Conservation (phyloP, 1,140 invertebrate species). For the Arion vulgaris region DNA sequence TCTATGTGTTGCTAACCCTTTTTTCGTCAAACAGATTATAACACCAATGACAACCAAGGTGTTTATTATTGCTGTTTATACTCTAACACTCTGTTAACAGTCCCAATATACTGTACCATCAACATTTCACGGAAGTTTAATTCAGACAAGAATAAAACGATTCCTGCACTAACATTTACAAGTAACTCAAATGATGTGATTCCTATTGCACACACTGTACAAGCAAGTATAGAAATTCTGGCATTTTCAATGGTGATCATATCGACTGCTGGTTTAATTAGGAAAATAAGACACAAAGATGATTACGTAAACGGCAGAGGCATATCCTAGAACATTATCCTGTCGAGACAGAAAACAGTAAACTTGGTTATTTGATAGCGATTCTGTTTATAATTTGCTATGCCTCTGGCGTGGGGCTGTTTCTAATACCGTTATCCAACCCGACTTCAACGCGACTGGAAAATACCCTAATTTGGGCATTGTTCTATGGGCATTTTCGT, state of each 20-base stretch:
- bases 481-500: background rate
- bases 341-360: background rate
- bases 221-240: background rate
- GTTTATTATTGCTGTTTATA: background rate
- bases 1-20: background rate
- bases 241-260: background rate
- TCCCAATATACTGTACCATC: background rate
- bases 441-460: background rate
- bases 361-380: background rate
- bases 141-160: too few relatives aligned
- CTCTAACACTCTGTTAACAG: background rate
- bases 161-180: background rate
- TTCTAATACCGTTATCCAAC: background rate
- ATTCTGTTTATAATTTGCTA: background rate
- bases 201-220: background rate
- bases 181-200: background rate
- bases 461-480: background rate
- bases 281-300: background rate
- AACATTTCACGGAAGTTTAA: background rate
- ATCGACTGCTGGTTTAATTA: background rate
- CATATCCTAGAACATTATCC: background rate
- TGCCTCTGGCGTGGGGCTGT: background rate
- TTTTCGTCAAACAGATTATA: background rate
- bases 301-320: background rate
- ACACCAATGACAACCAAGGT: background rate